Evolutionary conservation across 2,888 invertebrate species (phyloP).

Genomic region (Germaria angustata): DNA sequence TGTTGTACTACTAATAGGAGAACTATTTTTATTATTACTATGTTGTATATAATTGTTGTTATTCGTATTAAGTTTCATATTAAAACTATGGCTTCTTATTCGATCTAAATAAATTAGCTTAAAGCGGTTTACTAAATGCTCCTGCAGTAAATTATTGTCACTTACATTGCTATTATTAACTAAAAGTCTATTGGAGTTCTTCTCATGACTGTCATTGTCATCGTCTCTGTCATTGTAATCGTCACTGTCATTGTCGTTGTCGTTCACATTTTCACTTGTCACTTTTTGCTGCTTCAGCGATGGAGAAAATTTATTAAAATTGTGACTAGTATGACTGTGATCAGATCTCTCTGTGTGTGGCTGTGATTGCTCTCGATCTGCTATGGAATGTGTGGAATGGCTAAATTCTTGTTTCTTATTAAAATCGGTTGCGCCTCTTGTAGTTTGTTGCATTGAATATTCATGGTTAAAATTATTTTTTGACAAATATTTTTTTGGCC

Average conservation of each 20-base stretch:
- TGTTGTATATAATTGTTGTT: constrained; percentile 63
- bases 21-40: constrained; percentile 62
- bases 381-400: constrained; percentile 3
- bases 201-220: constrained; percentile 59
- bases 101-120: constrained; percentile 61
- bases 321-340: constrained; percentile 29
- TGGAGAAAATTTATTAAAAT: constrained; percentile 7
- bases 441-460: constrained; percentile 50
- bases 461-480: constrained; percentile 64
- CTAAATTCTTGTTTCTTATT: constrained; percentile 21
- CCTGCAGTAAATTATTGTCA: constrained; percentile 63
- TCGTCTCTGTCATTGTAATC: too few species aligned
- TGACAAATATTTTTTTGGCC: constrained; percentile 80
- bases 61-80: constrained; percentile 72
- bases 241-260: constrained; percentile 68
- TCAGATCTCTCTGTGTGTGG: neutral
- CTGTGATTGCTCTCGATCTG: neutral
- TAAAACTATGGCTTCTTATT: constrained; percentile 71
- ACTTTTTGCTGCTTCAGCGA: neutral
- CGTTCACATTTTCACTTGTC: constrained; percentile 68
- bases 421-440: constrained; percentile 60
- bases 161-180: constrained; percentile 66
- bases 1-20: constrained; percentile 53
- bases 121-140: constrained; percentile 58
- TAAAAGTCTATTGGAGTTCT: constrained; percentile 61